Evolutionary conservation across 1,140 invertebrate genomes (phyloP).

Genomic region (Steinernema feltiae): DNA sequence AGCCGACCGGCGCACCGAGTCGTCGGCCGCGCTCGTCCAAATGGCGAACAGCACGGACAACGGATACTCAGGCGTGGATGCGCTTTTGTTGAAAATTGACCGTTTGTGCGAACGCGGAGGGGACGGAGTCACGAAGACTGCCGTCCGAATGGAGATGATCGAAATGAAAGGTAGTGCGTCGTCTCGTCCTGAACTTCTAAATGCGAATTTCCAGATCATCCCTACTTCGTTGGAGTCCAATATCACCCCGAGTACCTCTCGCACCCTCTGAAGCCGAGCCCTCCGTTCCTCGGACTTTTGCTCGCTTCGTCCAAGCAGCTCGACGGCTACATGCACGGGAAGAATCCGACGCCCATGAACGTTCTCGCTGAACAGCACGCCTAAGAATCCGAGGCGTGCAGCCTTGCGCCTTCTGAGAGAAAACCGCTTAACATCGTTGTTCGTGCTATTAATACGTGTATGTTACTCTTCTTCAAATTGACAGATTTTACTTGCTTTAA

Average conservation of each 20-base stretch:
- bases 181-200: background rate
- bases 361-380: background rate
- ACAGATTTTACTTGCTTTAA: too few species aligned
- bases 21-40: constrained; percentile 41
- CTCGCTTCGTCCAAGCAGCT: constrained; percentile 70
- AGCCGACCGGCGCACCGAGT: constrained; percentile 33
- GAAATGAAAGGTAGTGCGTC: constrained; percentile 62
- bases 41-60: constrained; percentile 36
- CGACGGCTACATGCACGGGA: constrained; percentile 27
- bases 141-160: constrained; percentile 74
- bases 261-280: constrained; percentile 81
- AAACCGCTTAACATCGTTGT: background rate
- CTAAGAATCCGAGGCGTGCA: background rate
- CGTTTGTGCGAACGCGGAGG: constrained; percentile 47
- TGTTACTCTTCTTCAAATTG: too few species aligned
- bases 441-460: background rate
- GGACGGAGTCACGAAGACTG: constrained; percentile 59
- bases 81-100: constrained; percentile 46
- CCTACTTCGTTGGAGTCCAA: constrained; percentile 89
- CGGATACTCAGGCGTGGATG: constrained; percentile 7
- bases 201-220: constrained; percentile 65
- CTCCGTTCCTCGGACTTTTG: constrained; percentile 88
- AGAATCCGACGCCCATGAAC: background rate
- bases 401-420: background rate
- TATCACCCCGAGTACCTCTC: constrained; percentile 97